Evolutionary conservation across 2,797 vertebrate genomes (phyloP).

Genomic region (Enteromius afrohamiltoni): DNA sequence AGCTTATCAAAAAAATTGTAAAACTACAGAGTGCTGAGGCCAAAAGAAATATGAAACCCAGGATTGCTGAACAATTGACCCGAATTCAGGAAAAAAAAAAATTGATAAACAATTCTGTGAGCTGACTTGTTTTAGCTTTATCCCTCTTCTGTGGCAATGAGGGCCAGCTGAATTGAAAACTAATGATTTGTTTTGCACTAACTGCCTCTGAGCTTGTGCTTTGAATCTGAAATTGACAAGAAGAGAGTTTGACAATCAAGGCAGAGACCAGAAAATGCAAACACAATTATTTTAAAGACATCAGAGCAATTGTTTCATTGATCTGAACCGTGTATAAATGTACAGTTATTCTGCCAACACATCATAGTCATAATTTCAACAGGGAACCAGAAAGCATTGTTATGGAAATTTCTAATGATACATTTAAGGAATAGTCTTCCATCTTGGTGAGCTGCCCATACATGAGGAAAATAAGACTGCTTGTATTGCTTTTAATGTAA

Average conservation of each 20-base stretch:
- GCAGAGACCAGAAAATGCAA: constrained; percentile 57
- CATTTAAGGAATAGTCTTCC: constrained; percentile 67
- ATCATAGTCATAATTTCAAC: constrained; percentile 66
- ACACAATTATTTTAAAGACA: constrained; percentile 50
- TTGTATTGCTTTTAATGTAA: constrained; percentile 41
- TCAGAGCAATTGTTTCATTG: constrained; percentile 31
- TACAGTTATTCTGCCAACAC: constrained; percentile 62
- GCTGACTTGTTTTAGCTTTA: not conserved
- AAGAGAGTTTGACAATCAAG: constrained; percentile 50
- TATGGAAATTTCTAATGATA: constrained; percentile 67
- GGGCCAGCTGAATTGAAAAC: constrained; percentile 50
- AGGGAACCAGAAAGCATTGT: constrained; percentile 60
- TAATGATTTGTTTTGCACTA: constrained; percentile 46
- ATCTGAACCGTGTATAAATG: constrained; percentile 62
- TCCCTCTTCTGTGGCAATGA: constrained; percentile 20
- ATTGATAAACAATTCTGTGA: not conserved
- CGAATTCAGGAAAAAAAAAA: not conserved
- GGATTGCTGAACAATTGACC: not conserved
- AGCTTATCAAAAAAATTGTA: not conserved
- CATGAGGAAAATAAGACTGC: constrained; percentile 58
- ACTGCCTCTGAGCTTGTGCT: constrained; percentile 11
- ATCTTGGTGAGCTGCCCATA: constrained; percentile 62
- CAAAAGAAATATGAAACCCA: not conserved
- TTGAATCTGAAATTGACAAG: constrained; percentile 34
- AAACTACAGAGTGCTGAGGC: not conserved